Percentiles rank a stretch among this genome's conserved stretches.
phyloP scores from a whole-genome alignment of 2,888 invertebrate genomes.

The Eilema sororculum region DNA sequence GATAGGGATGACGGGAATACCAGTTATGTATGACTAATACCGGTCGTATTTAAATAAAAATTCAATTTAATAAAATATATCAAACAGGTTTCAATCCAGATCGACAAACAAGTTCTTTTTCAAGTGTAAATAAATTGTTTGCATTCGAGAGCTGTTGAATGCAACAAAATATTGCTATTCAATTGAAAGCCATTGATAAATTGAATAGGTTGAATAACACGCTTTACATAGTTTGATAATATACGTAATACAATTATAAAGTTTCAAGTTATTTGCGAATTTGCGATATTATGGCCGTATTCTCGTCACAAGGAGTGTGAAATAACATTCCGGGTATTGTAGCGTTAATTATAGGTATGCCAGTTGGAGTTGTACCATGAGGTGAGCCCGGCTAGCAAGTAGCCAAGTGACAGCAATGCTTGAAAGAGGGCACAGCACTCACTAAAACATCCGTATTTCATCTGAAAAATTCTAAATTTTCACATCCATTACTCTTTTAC shows the following conservation, averaged over 20 bases:
- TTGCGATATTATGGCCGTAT: background rate
- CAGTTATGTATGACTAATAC: background rate
- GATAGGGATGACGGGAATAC: background rate
- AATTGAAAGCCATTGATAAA: slow-evolving; percentile 16
- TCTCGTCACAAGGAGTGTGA: slow-evolving; percentile 12
- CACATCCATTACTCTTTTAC: slow-evolving; percentile 23
- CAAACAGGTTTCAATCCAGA: slow-evolving; percentile 7
- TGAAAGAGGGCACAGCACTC: slow-evolving; percentile 70
- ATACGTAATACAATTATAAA: background rate
- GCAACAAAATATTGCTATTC: background rate
- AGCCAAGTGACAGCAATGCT: slow-evolving; percentile 71
- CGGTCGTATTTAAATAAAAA: background rate
- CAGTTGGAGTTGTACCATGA: slow-evolving; percentile 56
- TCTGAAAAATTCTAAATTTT: slow-evolving; percentile 16
- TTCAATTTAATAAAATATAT: background rate
- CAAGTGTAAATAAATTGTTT: slow-evolving; percentile 25
- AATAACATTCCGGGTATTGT: slow-evolving; percentile 44
- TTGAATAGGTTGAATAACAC: background rate
- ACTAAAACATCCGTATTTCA: slow-evolving; percentile 46
- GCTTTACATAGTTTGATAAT: background rate
- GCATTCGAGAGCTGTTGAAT: slow-evolving; percentile 23
- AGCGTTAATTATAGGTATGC: slow-evolving; percentile 49
- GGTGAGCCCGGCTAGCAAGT: slow-evolving; percentile 63
- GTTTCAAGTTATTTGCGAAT: background rate
- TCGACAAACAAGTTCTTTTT: slow-evolving; percentile 26